A percentile compares a stretch with the other conserved stretches of the same genome.
Conservation (phyloP, 1,140 invertebrate genomes). For the Pseudomyrmex gracilis region DNA sequence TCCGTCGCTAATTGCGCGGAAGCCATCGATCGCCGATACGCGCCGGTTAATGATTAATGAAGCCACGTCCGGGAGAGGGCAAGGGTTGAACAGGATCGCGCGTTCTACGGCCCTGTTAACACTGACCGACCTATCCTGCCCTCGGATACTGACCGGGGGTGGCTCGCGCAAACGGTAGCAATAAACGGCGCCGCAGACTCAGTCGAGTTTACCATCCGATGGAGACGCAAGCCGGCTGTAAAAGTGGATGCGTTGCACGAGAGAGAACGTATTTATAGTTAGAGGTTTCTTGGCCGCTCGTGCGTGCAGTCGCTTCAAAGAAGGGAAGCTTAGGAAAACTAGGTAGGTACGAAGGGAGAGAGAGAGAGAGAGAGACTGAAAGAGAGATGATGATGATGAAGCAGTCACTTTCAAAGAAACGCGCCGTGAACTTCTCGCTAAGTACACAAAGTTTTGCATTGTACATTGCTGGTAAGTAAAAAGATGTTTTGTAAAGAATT, state of each 20-base stretch:
- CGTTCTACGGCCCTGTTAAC: slow-evolving; percentile 58
- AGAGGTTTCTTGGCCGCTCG: slow-evolving; percentile 33
- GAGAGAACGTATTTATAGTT: slow-evolving; percentile 47
- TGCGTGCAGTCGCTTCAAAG: slow-evolving; percentile 10
- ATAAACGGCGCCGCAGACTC: slow-evolving; percentile 42
- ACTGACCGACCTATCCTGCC: slow-evolving; percentile 44
- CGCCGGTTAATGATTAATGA: slow-evolving; percentile 60
- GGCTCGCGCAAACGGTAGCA: slow-evolving; percentile 48
- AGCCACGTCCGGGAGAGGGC: slow-evolving; percentile 36
- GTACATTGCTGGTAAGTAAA: neutral
- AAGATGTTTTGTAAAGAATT: neutral
- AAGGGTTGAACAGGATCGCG: slow-evolving; percentile 55
- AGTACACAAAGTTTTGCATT: neutral
- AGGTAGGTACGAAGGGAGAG: neutral
- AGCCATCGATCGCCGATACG: slow-evolving; percentile 41
- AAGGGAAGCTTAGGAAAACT: slow-evolving; percentile 1
- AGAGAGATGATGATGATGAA: slow-evolving; percentile 5
- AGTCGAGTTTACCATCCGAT: slow-evolving; percentile 50
- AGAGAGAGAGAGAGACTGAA: too few species aligned
- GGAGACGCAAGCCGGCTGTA: slow-evolving; percentile 44
- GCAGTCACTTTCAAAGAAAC: slow-evolving; percentile 34
- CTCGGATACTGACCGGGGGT: slow-evolving; percentile 37
- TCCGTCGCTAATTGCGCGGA: slow-evolving; percentile 58
- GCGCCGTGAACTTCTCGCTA: too few species aligned
- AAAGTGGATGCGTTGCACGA: slow-evolving; percentile 48